Base-by-base conservation (phyloP, 2,797 vertebrate genomes). In the Rallus crepitans region DNA sequence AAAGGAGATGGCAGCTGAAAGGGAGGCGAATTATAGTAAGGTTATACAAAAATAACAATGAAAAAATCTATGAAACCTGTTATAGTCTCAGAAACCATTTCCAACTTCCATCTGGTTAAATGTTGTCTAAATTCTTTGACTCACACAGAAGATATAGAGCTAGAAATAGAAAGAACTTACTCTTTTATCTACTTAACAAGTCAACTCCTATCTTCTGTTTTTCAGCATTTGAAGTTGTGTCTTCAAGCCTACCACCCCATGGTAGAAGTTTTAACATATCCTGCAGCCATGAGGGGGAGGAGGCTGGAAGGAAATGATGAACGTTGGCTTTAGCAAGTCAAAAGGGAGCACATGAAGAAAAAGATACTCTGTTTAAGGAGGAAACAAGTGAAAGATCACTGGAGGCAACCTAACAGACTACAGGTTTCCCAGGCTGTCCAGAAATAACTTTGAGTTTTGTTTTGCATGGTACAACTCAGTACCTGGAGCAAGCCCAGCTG, bases 1-100 rank as follows among this genome's bases (percentile, higher is more conserved):
- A 73, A 78, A 73, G 55, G 20, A 77, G 27, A 69, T 76, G 76
- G 52, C 59, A 90, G 59, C 18, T 83, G 33, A 81, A 94, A 92
- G 75, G 53, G 90, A 69, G 73, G 57, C 78, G 68, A 20, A 47
- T 64, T 37, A 55, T 81, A 91, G 77, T 33, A 93, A 48, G 39
- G 19, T 93, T 84, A 56, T 76, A 73, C 27, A 83, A 72, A 94
- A 94, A 94, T 91, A 93, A 93, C 75, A 93, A 91, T 83, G 72
- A 27, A 75, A 82, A 89, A 71, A 72, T 76, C 59, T 66, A 76
- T 83, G 86, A 78, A 91, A 78, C 55, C 21, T 45, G 23, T 25
- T 75, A 83, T 69, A 68, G 48, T 83, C 47, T 63, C 50, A 72
- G 69, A 72, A 92, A 87, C 75, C 15, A 78, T 48, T 31, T 37